phyloP scores from a whole-genome alignment of 1,140 invertebrate genomes.

The Harlomillsia oculata region DNA sequence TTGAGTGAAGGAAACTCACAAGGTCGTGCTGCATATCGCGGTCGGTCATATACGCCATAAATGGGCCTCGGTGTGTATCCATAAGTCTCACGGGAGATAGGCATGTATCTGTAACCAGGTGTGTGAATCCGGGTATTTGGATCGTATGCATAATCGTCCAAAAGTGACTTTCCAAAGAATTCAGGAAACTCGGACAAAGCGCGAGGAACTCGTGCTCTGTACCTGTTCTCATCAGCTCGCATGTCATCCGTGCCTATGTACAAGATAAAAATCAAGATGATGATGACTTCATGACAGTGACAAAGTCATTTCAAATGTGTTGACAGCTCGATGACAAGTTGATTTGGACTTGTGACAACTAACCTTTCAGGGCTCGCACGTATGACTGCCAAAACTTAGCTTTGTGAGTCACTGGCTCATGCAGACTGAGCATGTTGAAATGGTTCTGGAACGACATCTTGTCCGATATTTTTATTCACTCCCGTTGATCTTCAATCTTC shows the following conservation, averaged over 20 bases:
- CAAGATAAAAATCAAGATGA: neutral
- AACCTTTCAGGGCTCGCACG: slow-evolving; percentile 79
- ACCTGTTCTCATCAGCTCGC: slow-evolving; percentile 58
- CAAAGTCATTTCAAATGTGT: too few relatives aligned
- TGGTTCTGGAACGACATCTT: slow-evolving; percentile 27
- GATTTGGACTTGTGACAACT: slow-evolving; percentile 25
- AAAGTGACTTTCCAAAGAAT: slow-evolving; percentile 20
- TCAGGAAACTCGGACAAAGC: slow-evolving; percentile 41
- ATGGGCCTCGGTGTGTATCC: slow-evolving; percentile 75
- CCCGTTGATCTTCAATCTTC: neutral
- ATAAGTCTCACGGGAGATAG: slow-evolving; percentile 73
- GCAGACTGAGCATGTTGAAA: slow-evolving; percentile 79
- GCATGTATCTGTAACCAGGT: slow-evolving; percentile 58
- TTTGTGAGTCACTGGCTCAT: slow-evolving; percentile 80
- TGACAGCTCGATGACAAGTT: neutral
- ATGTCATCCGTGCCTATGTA: slow-evolving; percentile 72
- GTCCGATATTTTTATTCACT: neutral
- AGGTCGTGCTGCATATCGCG: slow-evolving; percentile 24
- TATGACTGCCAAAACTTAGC: slow-evolving; percentile 87
- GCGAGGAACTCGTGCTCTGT: slow-evolving; percentile 45
- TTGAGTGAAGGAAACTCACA: slow-evolving; percentile 2
- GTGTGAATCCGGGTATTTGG: slow-evolving; percentile 28
- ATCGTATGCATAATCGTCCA: slow-evolving; percentile 21
- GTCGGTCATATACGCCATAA: slow-evolving; percentile 47
- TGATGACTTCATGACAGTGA: too few relatives aligned